Evolutionary conservation across 2,113 vertebrate species (phyloP), one percentile per base, ranked within the genome.

Genomic region (Salvator merianae): DNA sequence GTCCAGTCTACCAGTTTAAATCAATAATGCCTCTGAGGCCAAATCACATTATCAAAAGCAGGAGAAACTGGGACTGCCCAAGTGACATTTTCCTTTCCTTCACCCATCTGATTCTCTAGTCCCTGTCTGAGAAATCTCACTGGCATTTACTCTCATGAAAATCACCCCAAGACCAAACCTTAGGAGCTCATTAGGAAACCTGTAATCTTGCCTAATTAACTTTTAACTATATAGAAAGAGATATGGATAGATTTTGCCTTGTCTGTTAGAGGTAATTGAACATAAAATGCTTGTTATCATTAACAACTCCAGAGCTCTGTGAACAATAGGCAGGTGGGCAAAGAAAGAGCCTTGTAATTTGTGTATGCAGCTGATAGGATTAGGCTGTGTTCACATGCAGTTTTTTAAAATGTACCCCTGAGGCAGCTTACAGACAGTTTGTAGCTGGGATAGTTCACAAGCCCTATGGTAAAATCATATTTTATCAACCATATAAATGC

Each of bases 281-380:
- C 95, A 86, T 90, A 93, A 89, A 94, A 90, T 43, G 93, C 93
- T 83, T 91, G 85, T 94, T 94, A 91, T 8, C 90, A 85, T 47
- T 83, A 72, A 77, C 89, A 86, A 8, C 79, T 90, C 68, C 84
- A 88, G 38, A 3, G 70, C 36, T 24, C 3, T 9, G 22, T 38
- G 12, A 13, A 30, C 38, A 16, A 26, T 4, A 30, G 26, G 20
- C 22, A n/a, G 16, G n/a, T 13, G 32, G 32, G n/a, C 30, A 1
- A 5, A 14, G 28, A 5, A 18, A 62, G 18, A 62, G 81, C 82
- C 83, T 83, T 82, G 87, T 94, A 91, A 88, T 94, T 94, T 95
- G 94, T 8, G 75, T 90, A 79, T 87, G 91, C 89, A 88, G 87
- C 93, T 94, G 95, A 96, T 93, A 91, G 94, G 93, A 94, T 95